phyloP scores from a whole-genome alignment of 2,113 vertebrate genomes.

The Upupa epops region DNA sequence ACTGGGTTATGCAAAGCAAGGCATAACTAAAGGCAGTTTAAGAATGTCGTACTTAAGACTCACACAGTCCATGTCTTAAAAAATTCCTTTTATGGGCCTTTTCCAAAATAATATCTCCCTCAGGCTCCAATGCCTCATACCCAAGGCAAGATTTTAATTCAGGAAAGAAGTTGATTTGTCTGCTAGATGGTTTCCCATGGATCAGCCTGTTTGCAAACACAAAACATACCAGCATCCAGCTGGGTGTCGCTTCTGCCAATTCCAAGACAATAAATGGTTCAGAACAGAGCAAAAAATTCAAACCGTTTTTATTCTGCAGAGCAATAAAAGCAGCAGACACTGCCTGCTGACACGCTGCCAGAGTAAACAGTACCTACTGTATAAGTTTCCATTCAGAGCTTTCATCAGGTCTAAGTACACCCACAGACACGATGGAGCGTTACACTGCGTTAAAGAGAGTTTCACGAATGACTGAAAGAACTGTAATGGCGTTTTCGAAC shows the following conservation, averaged over 20 bases:
- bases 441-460: neutral
- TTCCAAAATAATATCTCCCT: conserved; percentile 50
- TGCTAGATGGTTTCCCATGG: conserved; percentile 48
- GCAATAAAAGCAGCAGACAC: conserved; percentile 47
- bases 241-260: conserved; percentile 48
- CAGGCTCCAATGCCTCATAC: conserved; percentile 25
- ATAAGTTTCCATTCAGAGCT: conserved; percentile 44
- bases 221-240: conserved; percentile 41
- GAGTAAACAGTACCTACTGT: conserved; percentile 52
- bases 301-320: conserved; percentile 23
- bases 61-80: neutral
- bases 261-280: conserved; percentile 51
- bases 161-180: conserved; percentile 3
- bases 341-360: conserved; percentile 33
- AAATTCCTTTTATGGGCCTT: conserved; percentile 43
- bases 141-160: conserved; percentile 39
- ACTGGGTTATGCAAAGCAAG: neutral
- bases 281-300: conserved; percentile 1
- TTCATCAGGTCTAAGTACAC: conserved; percentile 22
- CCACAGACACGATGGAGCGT: neutral
- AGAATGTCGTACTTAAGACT: conserved; percentile 6
- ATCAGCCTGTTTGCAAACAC: neutral
- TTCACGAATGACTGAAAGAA: neutral
- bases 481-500: neutral
- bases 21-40: conserved; percentile 12